These are phyloP conservation scores for Spodoptera frugiperda DNA, from an alignment of 1,140 invertebrate genomes.

Conservation along the genomic window DNA sequence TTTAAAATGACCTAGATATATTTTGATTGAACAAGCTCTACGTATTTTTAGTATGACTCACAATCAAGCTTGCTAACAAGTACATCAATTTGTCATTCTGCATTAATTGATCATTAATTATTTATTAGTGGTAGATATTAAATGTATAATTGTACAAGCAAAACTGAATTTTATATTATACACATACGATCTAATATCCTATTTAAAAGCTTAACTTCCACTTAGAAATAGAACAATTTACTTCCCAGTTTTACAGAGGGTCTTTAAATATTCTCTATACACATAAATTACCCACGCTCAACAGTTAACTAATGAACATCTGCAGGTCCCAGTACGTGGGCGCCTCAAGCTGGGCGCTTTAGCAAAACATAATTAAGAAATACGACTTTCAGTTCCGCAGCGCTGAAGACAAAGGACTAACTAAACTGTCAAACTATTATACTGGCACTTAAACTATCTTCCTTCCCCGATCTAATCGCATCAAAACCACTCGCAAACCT, in stretches of 20 bases:
- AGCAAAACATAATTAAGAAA: conserved; percentile 1
- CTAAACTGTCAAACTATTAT: neutral
- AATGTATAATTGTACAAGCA: no score
- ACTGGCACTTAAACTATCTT: neutral
- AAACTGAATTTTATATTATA: no score
- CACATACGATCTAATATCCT: no score
- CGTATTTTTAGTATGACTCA: no score
- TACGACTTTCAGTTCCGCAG: neutral
- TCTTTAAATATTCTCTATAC: neutral
- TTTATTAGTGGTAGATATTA: no score
- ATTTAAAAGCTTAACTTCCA: neutral
- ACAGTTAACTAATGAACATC: conserved; percentile 14
- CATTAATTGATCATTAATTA: no score
- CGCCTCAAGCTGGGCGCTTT: neutral
- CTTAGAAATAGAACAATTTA: neutral
- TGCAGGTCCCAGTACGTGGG: neutral
- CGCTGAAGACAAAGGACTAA: neutral
- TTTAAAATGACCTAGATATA: no score
- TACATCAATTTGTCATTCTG: no score
- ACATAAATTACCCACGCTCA: conserved; percentile 6
- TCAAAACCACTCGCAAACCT: conserved; percentile 7
- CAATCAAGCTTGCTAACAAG: no score
- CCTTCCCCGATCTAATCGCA: neutral
- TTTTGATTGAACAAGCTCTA: no score
- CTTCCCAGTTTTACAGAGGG: neutral